Evolutionary conservation across 2,888 invertebrate genomes (phyloP).

Genomic region (Chrysotoxum bicinctum): DNA sequence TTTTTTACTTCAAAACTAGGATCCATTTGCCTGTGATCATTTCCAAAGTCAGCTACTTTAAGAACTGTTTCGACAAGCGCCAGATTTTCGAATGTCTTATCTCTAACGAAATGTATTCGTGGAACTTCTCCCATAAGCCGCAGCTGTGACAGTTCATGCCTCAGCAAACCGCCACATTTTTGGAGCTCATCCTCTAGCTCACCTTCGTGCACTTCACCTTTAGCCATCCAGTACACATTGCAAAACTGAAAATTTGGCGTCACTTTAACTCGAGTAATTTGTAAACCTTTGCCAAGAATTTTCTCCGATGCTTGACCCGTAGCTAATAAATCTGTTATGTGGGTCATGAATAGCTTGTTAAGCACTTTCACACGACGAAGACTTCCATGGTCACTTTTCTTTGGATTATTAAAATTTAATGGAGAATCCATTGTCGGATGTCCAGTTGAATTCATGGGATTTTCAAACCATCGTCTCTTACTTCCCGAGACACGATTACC

Average conservation of each 20-base stretch:
- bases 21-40: constrained; percentile 82
- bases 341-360: constrained; percentile 91
- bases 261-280: constrained; percentile 88
- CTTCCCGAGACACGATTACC: constrained; percentile 78
- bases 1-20: constrained; percentile 80
- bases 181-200: constrained; percentile 84
- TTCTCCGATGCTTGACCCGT: constrained; percentile 86
- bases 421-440: constrained; percentile 52
- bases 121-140: constrained; percentile 90
- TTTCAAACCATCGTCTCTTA: constrained; percentile 78
- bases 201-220: constrained; percentile 79
- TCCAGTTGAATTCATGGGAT: constrained; percentile 71
- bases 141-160: constrained; percentile 88
- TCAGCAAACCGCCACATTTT: constrained; percentile 84
- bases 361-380: constrained; percentile 85
- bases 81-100: constrained; percentile 83
- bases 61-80: constrained; percentile 85
- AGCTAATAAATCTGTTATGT: constrained; percentile 90
- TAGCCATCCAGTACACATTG: constrained; percentile 89
- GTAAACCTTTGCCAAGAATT: constrained; percentile 85
- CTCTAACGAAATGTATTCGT: constrained; percentile 88
- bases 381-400: constrained; percentile 43
- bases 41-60: constrained; percentile 86
- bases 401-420: constrained; percentile 33
- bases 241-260: constrained; percentile 86